phyloP scores from a whole-genome alignment of 1,140 invertebrate genomes.

The Drosophila cardini region DNA sequence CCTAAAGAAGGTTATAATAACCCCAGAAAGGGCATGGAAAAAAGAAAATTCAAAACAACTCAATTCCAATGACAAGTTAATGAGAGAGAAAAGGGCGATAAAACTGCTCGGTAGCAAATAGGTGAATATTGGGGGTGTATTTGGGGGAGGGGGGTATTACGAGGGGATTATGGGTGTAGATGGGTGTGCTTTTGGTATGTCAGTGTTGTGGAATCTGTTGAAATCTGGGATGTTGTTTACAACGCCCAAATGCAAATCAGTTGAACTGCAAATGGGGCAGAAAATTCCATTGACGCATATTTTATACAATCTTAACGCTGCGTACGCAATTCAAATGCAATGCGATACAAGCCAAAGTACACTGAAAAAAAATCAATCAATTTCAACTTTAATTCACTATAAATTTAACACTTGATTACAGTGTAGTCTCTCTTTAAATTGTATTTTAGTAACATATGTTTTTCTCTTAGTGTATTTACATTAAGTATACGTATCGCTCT shows the following conservation, averaged over 20 bases:
- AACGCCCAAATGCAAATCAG: conserved; percentile 41
- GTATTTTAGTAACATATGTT: too few species aligned
- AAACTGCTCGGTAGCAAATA: background rate
- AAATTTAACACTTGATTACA: too few species aligned
- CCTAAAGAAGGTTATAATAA: too few species aligned
- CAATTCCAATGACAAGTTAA: conserved; percentile 38
- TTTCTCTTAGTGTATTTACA: too few species aligned
- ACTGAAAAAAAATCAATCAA: too few species aligned
- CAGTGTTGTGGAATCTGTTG: conserved; percentile 4
- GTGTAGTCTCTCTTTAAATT: too few species aligned
- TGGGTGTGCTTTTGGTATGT: background rate
- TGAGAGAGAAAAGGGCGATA: background rate
- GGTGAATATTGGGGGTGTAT: background rate
- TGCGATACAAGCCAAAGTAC: conserved; percentile 17
- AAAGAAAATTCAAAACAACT: background rate
- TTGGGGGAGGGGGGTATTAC: background rate
- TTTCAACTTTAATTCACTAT: too few species aligned
- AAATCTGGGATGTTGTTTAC: conserved; percentile 34
- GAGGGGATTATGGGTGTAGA: background rate
- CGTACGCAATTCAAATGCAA: conserved; percentile 44
- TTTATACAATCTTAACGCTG: conserved; percentile 28
- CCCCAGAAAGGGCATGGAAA: background rate
- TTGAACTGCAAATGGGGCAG: conserved; percentile 43
- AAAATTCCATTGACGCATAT: conserved; percentile 49
- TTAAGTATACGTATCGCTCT: background rate